Evolutionary conservation across 2,797 vertebrate species (phyloP).

Genomic region (Odontamblyopus lacepedii): DNA sequence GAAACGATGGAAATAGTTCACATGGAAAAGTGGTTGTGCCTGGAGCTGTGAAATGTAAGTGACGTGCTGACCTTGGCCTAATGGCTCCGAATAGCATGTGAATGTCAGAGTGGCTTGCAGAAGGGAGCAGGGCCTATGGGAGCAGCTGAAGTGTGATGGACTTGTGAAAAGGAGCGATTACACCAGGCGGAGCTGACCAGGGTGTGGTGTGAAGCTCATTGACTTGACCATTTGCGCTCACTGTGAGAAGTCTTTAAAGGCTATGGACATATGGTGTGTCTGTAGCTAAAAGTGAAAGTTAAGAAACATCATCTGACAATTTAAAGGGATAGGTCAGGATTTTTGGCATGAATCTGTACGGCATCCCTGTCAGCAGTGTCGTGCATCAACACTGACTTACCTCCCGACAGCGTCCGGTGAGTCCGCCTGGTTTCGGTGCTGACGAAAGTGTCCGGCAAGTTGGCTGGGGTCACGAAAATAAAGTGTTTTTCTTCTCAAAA

Average conservation of each 20-base stretch:
- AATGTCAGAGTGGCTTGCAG: conserved; percentile 62
- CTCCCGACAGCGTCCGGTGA: too few species aligned
- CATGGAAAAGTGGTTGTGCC: conserved; percentile 30
- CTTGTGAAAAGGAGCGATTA: conserved; percentile 53
- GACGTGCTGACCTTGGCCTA: conserved; percentile 72
- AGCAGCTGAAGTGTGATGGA: conserved; percentile 53
- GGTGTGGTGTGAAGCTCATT: conserved; percentile 12
- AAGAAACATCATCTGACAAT: too few species aligned
- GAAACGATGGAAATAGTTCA: conserved; percentile 23
- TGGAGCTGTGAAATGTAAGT: conserved; percentile 65
- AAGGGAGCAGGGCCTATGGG: conserved; percentile 58
- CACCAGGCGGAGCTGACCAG: conserved; percentile 32
- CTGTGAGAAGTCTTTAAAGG: neutral
- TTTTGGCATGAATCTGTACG: too few species aligned
- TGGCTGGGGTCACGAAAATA: too few species aligned
- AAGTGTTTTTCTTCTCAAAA: too few species aligned
- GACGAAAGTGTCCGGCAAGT: too few species aligned
- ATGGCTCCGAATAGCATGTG: conserved; percentile 69
- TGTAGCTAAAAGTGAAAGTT: too few species aligned
- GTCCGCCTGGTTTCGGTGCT: too few species aligned
- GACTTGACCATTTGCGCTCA: conserved; percentile 8
- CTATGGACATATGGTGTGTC: too few species aligned
- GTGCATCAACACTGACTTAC: too few species aligned
- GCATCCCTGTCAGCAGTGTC: too few species aligned
- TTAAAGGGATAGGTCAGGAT: too few species aligned